These are phyloP conservation scores for Muricea muricata DNA, from an alignment of 92 coral and sea anemone species.

Conservation along the genomic window DNA sequence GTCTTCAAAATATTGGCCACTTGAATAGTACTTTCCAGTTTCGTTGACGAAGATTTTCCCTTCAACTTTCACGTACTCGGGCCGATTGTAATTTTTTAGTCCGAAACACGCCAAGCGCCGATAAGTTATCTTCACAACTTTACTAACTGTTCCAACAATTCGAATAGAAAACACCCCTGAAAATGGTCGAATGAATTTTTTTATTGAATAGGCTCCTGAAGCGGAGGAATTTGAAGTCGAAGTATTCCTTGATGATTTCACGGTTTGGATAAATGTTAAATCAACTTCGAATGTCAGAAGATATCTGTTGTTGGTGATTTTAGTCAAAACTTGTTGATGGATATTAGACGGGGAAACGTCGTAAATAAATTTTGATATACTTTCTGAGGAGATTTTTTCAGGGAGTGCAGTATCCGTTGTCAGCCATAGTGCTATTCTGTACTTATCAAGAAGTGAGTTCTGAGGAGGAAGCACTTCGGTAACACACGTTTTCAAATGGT, in stretches of 20 bases:
- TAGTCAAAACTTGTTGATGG: background rate
- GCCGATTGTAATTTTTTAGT: background rate
- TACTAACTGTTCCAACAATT: background rate
- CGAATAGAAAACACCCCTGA: background rate
- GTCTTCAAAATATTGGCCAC: background rate
- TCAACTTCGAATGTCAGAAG: slow-evolving; percentile 1
- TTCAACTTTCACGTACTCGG: background rate
- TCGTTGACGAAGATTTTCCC: background rate
- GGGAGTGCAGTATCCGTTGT: background rate
- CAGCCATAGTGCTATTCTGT: slow-evolving; percentile 12
- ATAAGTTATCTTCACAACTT: background rate
- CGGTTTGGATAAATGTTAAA: background rate
- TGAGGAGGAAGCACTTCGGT: background rate
- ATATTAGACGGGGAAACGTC: background rate
- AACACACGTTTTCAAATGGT: slow-evolving; percentile 14
- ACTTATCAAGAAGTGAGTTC: slow-evolving; percentile 17
- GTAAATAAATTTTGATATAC: background rate
- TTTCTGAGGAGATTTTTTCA: background rate
- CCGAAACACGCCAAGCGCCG: slow-evolving; percentile 25
- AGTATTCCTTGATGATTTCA: background rate
- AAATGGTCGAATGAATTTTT: slow-evolving; percentile 8
- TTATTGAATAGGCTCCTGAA: slow-evolving; percentile 69
- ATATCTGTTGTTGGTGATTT: background rate
- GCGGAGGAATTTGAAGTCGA: slow-evolving; percentile 20
- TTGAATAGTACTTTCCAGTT: background rate